These are phyloP conservation scores for Eciton burchellii DNA, from an alignment of 1,140 invertebrate species.

Conservation along the genomic window DNA sequence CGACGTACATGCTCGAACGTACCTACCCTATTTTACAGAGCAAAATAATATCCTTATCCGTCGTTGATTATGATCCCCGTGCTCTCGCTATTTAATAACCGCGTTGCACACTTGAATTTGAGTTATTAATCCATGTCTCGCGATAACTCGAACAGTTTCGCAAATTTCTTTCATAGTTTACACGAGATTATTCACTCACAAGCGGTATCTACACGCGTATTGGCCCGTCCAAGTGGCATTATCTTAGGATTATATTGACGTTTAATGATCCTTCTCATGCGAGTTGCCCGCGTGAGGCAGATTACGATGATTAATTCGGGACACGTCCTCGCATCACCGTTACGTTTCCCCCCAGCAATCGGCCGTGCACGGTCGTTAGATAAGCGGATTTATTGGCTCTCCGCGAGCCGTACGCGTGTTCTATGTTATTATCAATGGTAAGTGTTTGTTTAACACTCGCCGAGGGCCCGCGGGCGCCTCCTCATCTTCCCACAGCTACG, in stretches of 20 bases:
- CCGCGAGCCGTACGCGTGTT: slow-evolving; percentile 59
- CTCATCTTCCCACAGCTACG: slow-evolving; percentile 50
- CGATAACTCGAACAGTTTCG: neutral
- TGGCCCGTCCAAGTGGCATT: slow-evolving; percentile 31
- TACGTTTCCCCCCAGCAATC: slow-evolving; percentile 37
- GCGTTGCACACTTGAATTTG: neutral
- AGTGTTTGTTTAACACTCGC: slow-evolving; percentile 78
- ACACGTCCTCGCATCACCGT: slow-evolving; percentile 29
- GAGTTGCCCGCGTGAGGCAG: slow-evolving; percentile 2
- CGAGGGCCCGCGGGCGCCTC: slow-evolving; percentile 46
- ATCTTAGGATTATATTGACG: slow-evolving; percentile 19
- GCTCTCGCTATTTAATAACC: neutral
- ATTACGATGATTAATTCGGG: slow-evolving; percentile 44
- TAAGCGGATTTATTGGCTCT: slow-evolving; percentile 69
- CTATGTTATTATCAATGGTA: slow-evolving; percentile 74
- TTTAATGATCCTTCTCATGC: slow-evolving; percentile 38
- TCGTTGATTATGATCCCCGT: neutral
- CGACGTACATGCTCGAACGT: neutral
- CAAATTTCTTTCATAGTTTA: neutral
- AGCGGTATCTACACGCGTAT: neutral
- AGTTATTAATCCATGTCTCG: neutral
- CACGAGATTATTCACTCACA: neutral
- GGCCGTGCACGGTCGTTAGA: slow-evolving; percentile 53
- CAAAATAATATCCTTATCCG: neutral
- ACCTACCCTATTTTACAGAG: neutral